Evolutionary conservation across 1,140 invertebrate species (phyloP), one percentile per base, ranked within the genome.

Genomic region (Belonocnema kinseyi): DNA sequence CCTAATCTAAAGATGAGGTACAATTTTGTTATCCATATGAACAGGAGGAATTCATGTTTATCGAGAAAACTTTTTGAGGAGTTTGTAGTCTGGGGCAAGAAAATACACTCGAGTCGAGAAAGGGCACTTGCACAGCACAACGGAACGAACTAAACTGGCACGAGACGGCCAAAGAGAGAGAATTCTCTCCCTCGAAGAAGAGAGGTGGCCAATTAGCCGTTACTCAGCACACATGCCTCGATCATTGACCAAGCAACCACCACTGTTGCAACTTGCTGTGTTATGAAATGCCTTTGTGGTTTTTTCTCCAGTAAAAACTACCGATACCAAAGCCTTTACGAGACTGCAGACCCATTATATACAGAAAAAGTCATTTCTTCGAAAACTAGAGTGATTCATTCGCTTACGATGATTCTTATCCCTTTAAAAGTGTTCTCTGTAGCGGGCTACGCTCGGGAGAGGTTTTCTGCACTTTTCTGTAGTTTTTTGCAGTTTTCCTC

Each of bases 191-290:
- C 84, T 80, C 82, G 76, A 83, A 83, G 84, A 87, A 85, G 86
- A 91, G 90, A 90, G 86, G 88, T 90, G 89, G 90, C 85, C 90
- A 90, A 91, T 91, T 91, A 90, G 89, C 89, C 89, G 89, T 89
- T 91, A 90, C 76, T 90, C 88, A 83, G 85, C 82, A 86, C 86
- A 88, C 80, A 84, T 82, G 78, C 79, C 77, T 85, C 72, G 61
- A n/a, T 74, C 78, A 66, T 40, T 66, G 61, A 66, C 61, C 61
- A 66, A 66, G 26, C 26, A 66, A 66, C 61, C 61, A 66, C 61
- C 61, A 46, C 26, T 13, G 11, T 40, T 66, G 11, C 16, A 53
- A 74, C 74, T 77, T 72, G 76, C 66, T 72, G 58, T 81, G 70
- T 78, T 66, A 74, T 53, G 73, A 51, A 50, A 70, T 33, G 53